These are phyloP conservation scores for Athene cunicularia DNA, from an alignment of 2,113 vertebrate species.

Conservation along the genomic window DNA sequence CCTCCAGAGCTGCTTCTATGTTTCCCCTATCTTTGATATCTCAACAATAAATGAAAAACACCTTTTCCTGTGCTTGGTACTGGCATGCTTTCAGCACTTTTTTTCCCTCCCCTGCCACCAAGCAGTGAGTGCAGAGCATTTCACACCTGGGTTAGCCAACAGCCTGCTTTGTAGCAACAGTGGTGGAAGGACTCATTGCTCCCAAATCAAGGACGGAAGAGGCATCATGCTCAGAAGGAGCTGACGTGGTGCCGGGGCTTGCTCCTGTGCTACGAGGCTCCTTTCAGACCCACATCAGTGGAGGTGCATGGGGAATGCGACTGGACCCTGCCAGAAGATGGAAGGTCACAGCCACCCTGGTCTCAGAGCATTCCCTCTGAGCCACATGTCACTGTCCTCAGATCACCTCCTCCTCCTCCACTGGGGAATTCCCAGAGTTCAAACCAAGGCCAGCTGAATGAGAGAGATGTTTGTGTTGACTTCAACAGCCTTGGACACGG, in stretches of 20 bases:
- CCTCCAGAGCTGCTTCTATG: background rate
- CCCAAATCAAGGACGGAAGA: background rate
- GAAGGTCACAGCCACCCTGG: background rate
- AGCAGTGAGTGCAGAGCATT: background rate
- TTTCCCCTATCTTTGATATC: slow-evolving; percentile 37
- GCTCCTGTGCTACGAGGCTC: background rate
- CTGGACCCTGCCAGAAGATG: background rate
- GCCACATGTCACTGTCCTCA: fast-evolving
- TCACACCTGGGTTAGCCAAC: background rate
- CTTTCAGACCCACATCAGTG: background rate
- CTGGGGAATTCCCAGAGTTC: background rate
- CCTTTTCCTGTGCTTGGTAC: background rate
- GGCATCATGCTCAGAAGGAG: background rate
- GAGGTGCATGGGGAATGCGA: fast-evolving
- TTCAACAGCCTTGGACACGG: background rate
- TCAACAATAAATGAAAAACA: background rate
- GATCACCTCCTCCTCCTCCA: background rate
- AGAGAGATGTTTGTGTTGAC: background rate
- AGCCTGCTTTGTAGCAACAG: fast-evolving
- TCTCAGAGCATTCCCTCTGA: background rate
- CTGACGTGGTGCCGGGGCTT: background rate
- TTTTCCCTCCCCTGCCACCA: no score
- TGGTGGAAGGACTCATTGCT: background rate
- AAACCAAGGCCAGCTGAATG: background rate
- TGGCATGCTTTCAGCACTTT: background rate